Evolutionary conservation across 2,797 vertebrate species (phyloP).

Genomic region (Crax fasciolata): DNA sequence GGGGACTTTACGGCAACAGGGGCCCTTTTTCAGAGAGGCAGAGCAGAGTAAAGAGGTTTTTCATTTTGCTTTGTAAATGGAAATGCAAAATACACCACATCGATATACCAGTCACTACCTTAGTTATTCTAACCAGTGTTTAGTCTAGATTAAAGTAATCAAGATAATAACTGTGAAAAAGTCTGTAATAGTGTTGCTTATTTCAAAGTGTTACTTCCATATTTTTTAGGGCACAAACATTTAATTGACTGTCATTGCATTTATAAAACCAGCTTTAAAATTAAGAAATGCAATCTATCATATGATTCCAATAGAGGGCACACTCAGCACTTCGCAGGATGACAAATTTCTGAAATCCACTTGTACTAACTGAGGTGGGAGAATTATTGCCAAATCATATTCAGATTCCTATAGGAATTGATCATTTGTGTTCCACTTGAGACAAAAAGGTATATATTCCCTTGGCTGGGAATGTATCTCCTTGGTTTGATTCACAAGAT

Average conservation of each 20-base stretch:
- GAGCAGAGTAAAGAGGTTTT: background rate
- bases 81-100: background rate
- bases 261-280: background rate
- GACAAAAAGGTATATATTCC: background rate
- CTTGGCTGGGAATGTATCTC: background rate
- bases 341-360: background rate
- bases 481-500: background rate
- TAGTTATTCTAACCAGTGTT: background rate
- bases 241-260: background rate
- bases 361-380: background rate
- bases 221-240: background rate
- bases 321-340: background rate
- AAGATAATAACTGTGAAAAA: background rate
- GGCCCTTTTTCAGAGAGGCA: background rate
- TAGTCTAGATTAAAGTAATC: background rate
- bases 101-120: background rate
- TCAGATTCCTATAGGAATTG: background rate
- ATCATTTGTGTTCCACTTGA: background rate
- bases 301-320: constrained; percentile 28
- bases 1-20: background rate
- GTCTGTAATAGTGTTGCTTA: background rate
- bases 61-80: background rate
- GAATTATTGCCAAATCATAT: background rate
- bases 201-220: background rate
- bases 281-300: background rate